A percentile compares a stretch with the other conserved stretches of the same genome.
Evolutionary conservation across 2,888 invertebrate species (phyloP).

Genomic region (Harpalus rufipes): DNA sequence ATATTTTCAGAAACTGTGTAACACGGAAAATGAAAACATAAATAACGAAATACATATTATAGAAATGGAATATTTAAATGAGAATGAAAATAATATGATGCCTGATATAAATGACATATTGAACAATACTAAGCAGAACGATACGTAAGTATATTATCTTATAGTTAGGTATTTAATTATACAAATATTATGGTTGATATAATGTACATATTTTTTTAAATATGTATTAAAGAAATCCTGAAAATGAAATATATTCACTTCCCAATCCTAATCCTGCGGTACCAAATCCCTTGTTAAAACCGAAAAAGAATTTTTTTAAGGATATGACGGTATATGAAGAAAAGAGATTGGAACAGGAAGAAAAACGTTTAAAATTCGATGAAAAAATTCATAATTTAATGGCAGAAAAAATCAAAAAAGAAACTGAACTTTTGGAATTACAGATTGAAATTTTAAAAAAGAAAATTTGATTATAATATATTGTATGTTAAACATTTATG

Average conservation of each 20-base stretch:
- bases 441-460: constrained; percentile 1
- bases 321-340: background rate
- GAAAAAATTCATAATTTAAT: background rate
- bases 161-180: background rate
- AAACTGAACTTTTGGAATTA: constrained; percentile 4
- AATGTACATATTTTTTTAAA: background rate
- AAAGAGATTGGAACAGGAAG: constrained; percentile 11
- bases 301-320: background rate
- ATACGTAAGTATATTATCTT: background rate
- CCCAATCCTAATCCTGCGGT: background rate
- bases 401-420: constrained; percentile 4
- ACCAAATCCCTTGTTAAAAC: background rate
- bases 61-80: background rate
- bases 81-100: background rate
- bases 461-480: background rate
- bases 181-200: background rate
- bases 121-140: background rate
- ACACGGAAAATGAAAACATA: background rate
- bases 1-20: background rate
- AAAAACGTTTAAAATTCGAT: constrained; percentile 2
- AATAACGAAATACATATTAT: background rate
- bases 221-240: background rate
- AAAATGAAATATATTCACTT: background rate
- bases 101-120: background rate
- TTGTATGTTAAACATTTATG: background rate